These are phyloP conservation scores for Nesidiocoris tenuis DNA, from an alignment of 2,888 invertebrate genomes.

Conservation along the genomic window DNA sequence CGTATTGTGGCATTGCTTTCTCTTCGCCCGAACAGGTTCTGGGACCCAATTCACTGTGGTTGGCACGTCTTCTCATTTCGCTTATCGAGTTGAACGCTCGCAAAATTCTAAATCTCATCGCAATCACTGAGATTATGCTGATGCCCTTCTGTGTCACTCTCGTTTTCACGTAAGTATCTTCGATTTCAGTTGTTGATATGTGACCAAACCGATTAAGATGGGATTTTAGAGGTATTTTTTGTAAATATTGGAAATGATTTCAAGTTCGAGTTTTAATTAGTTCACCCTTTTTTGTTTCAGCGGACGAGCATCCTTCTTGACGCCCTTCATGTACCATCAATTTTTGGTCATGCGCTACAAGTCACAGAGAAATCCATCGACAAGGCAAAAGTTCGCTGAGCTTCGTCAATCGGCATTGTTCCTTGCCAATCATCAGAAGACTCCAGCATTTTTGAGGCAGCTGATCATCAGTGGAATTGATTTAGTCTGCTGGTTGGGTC, in stretches of 20 bases:
- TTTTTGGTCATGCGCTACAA: slow-evolving; percentile 89
- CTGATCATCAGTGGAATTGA: slow-evolving; percentile 32
- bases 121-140: slow-evolving; percentile 89
- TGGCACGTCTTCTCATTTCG: slow-evolving; percentile 79
- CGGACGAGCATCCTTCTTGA: slow-evolving; percentile 84
- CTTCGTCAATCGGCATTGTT: slow-evolving; percentile 55
- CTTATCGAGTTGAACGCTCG: slow-evolving; percentile 87
- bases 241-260: too few relatives aligned
- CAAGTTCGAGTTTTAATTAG: slow-evolving; percentile 17
- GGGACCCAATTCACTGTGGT: slow-evolving; percentile 91
- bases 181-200: too few relatives aligned
- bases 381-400: slow-evolving; percentile 88
- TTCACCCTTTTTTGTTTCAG: slow-evolving; percentile 59
- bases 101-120: slow-evolving; percentile 85
- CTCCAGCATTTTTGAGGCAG: slow-evolving; percentile 30
- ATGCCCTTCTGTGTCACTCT: slow-evolving; percentile 80
- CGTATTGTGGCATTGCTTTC: too few relatives aligned
- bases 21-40: slow-evolving; percentile 67
- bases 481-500: slow-evolving; percentile 39
- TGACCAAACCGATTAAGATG: too few relatives aligned
- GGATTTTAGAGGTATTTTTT: too few relatives aligned
- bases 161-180: slow-evolving; percentile 76
- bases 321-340: slow-evolving; percentile 96
- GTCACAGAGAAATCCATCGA: slow-evolving; percentile 94
- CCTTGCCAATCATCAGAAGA: slow-evolving; percentile 18